phyloP scores from a whole-genome alignment of 2,888 invertebrate genomes.

The Drosophila nr. fundita region DNA sequence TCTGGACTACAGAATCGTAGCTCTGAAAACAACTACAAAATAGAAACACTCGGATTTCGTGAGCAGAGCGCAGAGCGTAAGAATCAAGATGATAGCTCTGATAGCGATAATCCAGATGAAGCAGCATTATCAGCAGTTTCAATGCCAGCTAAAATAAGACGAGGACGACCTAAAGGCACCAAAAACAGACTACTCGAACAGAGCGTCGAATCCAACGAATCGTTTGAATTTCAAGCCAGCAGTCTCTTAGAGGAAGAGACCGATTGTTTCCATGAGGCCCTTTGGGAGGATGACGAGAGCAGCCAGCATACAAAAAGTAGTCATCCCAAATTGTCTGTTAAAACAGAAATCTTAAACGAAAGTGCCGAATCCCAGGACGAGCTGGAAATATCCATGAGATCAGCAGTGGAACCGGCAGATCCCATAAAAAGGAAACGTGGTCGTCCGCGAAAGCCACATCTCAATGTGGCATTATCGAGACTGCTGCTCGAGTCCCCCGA shows the following conservation, averaged over 20 bases:
- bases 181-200: neutral
- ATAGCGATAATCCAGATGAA: neutral
- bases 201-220: neutral
- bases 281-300: neutral
- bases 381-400: neutral
- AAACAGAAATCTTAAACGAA: neutral
- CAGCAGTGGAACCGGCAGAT: neutral
- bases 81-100: neutral
- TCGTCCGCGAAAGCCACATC: slow-evolving; percentile 31
- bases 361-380: neutral
- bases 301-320: slow-evolving; percentile 14
- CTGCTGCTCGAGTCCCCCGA: slow-evolving; percentile 29
- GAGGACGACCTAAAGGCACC: slow-evolving; percentile 29
- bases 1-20: slow-evolving; percentile 44
- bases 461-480: slow-evolving; percentile 34
- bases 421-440: slow-evolving; percentile 37
- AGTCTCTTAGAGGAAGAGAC: neutral
- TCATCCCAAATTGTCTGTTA: neutral
- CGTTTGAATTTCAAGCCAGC: neutral
- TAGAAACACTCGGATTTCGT: neutral
- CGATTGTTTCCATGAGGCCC: slow-evolving; percentile 20
- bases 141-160: slow-evolving; percentile 15
- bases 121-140: neutral
- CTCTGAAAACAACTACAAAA: neutral
- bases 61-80: neutral